Evolutionary conservation across 2,113 vertebrate species (phyloP), one percentile per base, ranked within the genome.

Genomic region (Nannobrachium achirus): DNA sequence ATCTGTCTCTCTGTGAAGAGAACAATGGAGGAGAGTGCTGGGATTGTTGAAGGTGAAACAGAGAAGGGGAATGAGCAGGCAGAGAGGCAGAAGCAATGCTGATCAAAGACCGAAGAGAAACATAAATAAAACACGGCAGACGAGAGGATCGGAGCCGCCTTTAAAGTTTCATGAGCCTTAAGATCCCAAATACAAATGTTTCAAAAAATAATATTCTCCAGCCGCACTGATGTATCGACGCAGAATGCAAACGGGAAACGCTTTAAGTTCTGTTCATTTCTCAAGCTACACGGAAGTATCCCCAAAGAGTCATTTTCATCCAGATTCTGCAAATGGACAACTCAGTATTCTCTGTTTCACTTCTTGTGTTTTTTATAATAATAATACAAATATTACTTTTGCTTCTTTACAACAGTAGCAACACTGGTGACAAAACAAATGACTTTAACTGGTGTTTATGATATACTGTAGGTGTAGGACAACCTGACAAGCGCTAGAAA

Each of bases 71-170:
- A 14, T 19, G 46, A 60, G 58, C 73, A 74, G 70, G 71, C 62
- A 71, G 76, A 65, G 1, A 10, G 76, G 73, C 71, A 63, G 33
- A 15, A 50, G 62, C 70, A 72, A 57, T 48, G 8, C 8, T 76
- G 77, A 86, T 81, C 78, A 88, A 79, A 80, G 71, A 78, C 77
- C 81, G 87, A 86, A 79, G 78, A 57, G 14, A 51, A 46, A 51
- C 38, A 63, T 76, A 70, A 81, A 80, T 83, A 63, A 87, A 71
- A 72, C 59, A 67, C 76, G 62, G 66, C 63, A 39, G 19, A 66
- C 76, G 52, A 53, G 65, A 78, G 78, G 66, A 66, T 78, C 76
- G 49, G 5, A 7, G 71, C 33, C 2, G 39, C 53, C 51, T 25
- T 67, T 61, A 80, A 69, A 2, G 16, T 49, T 67, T 71, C 66